Percentiles rank a stretch among this genome's conserved stretches.
Evolutionary conservation across 2,797 vertebrate species (phyloP).

Genomic region (Galago senegalensis): DNA sequence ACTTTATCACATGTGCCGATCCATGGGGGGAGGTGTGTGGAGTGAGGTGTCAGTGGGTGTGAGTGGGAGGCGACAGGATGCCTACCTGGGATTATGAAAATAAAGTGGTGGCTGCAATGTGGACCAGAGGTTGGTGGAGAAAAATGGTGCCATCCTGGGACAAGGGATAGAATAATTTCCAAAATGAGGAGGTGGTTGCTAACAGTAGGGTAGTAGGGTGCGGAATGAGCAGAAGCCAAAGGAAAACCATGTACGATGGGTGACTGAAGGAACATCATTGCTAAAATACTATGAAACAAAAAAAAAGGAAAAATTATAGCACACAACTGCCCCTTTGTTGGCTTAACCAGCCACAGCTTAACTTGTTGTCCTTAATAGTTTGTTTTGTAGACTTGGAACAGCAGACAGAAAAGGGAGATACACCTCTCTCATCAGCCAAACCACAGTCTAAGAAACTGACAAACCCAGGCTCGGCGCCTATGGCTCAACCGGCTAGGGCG

Average conservation of each 20-base stretch:
- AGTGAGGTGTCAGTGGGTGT: accelerated
- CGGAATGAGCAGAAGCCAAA: background rate
- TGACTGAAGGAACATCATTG: too few relatives aligned
- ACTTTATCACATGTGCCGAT: background rate
- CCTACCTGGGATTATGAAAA: background rate
- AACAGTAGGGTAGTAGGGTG: accelerated
- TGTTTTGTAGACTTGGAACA: too few relatives aligned
- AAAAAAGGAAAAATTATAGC: too few relatives aligned
- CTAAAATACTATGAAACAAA: too few relatives aligned
- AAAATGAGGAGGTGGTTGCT: accelerated
- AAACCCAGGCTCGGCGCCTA: too few relatives aligned
- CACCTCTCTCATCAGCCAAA: too few relatives aligned
- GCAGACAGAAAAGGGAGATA: too few relatives aligned
- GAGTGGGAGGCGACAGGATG: accelerated
- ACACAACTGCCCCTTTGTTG: too few relatives aligned
- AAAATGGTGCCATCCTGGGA: accelerated
- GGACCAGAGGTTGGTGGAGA: background rate
- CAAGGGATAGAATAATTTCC: background rate
- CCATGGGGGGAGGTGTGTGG: background rate
- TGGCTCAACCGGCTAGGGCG: too few relatives aligned
- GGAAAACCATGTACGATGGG: background rate
- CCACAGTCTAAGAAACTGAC: too few relatives aligned
- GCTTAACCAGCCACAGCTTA: too few relatives aligned
- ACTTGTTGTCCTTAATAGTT: too few relatives aligned
- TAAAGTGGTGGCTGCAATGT: background rate